Percentiles rank a stretch among this genome's conserved stretches.
Evolutionary conservation across 2,113 vertebrate species (phyloP).

Genomic region (Maylandia zebra): DNA sequence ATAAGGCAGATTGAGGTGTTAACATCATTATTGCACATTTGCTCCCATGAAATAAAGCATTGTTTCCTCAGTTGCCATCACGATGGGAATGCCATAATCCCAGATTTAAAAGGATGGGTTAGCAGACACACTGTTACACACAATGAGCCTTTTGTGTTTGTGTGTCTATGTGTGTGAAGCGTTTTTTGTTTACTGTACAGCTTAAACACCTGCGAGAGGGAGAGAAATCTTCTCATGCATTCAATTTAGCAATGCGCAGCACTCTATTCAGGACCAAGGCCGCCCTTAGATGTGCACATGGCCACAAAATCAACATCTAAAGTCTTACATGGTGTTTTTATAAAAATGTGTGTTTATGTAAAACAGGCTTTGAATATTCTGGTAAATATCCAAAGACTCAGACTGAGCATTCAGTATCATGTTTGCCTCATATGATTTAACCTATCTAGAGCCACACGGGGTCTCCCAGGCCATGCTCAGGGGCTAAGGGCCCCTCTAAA

Average conservation of each 20-base stretch:
- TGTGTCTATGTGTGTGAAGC: constrained; percentile 17
- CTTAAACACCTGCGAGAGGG: constrained; percentile 57
- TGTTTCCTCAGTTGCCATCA: constrained; percentile 56
- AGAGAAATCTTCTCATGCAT: constrained; percentile 36
- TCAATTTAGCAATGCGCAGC: neutral
- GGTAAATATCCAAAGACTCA: neutral
- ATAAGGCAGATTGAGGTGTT: constrained; percentile 59
- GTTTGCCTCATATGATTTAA: neutral
- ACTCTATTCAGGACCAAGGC: constrained; percentile 6
- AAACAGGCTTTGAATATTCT: neutral
- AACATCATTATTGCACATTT: constrained; percentile 63
- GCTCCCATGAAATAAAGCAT: constrained; percentile 60
- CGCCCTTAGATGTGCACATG: neutral
- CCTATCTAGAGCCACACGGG: constrained; percentile 1
- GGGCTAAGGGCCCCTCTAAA: constrained; percentile 22
- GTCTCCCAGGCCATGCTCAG: constrained; percentile 23
- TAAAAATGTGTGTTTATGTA: neutral
- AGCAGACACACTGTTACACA: constrained; percentile 49
- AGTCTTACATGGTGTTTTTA: neutral
- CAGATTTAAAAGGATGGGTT: constrained; percentile 67
- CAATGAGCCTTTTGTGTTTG: constrained; percentile 64
- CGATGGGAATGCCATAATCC: constrained; percentile 66
- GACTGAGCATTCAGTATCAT: neutral
- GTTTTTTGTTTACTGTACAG: constrained; percentile 55
- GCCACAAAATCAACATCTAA: neutral